A percentile compares a stretch with the other conserved stretches of the same genome.
Conservation (phyloP, 2,797 vertebrate genomes). For the Neosilurus mollespiculum region DNA sequence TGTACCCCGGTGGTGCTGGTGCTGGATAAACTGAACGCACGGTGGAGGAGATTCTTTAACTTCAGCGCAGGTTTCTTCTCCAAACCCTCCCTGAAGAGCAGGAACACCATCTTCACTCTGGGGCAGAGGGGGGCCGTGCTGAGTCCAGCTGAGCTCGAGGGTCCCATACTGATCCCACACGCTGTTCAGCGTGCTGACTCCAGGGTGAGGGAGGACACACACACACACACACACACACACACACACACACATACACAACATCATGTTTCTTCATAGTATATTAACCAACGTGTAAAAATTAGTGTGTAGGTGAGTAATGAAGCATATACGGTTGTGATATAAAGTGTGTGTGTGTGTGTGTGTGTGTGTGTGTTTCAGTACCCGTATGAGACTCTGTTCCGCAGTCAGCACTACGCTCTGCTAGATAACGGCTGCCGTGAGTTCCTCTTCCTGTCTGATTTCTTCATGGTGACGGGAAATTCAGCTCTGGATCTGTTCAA, state of each 20-base stretch:
- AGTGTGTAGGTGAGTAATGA: not conserved
- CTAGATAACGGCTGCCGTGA: constrained; percentile 91
- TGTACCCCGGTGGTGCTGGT: not conserved
- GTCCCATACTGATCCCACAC: constrained; percentile 89
- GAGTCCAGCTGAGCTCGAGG: constrained; percentile 83
- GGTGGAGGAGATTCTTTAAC: constrained; percentile 64
- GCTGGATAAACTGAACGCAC: not conserved
- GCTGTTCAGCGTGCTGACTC: constrained; percentile 82
- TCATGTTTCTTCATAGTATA: too few species aligned
- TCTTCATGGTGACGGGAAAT: constrained; percentile 85
- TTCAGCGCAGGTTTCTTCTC: constrained; percentile 83
- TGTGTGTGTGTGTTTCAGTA: constrained; percentile 69
- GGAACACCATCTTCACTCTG: constrained; percentile 92
- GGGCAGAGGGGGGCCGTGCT: constrained; percentile 86
- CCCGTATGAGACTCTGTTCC: constrained; percentile 89
- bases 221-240: not conserved
- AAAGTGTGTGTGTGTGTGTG: constrained; percentile 2
- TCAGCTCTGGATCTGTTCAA: constrained; percentile 88
- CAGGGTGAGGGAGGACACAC: constrained; percentile 60
- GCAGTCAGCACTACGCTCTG: constrained; percentile 91
- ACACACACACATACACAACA: not conserved
- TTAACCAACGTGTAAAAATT: too few species aligned
- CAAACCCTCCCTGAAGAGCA: constrained; percentile 87
- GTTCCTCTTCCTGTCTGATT: constrained; percentile 88
- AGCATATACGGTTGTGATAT: not conserved